These are phyloP conservation scores for Chrysomela aeneicollis DNA, from an alignment of 2,888 invertebrate genomes.

Conservation along the genomic window DNA sequence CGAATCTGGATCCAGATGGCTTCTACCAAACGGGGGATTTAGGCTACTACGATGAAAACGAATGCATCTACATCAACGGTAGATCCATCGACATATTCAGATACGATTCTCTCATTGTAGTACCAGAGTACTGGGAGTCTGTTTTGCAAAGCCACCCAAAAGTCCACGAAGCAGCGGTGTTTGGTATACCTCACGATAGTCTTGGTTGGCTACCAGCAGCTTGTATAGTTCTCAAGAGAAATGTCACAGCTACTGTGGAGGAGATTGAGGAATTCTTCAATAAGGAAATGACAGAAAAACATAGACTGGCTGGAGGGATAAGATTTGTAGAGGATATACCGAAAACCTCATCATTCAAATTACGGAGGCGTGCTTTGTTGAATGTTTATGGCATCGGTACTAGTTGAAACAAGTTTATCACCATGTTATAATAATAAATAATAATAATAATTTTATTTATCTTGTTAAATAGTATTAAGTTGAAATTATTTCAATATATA, in stretches of 20 bases:
- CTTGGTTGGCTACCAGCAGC: slow-evolving; percentile 45
- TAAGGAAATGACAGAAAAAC: slow-evolving; percentile 44
- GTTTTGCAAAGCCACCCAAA: slow-evolving; percentile 47
- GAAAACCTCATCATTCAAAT: slow-evolving; percentile 47
- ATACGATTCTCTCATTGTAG: slow-evolving; percentile 52
- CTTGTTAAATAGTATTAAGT: too few relatives aligned
- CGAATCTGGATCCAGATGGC: slow-evolving; percentile 46
- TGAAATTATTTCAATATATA: too few relatives aligned
- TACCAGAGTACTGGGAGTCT: slow-evolving; percentile 47
- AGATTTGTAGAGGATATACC: slow-evolving; percentile 45
- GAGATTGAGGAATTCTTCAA: slow-evolving; percentile 46
- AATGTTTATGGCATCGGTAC: too few relatives aligned
- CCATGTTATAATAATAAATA: too few relatives aligned
- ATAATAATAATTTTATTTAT: too few relatives aligned
- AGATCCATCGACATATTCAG: slow-evolving; percentile 52
- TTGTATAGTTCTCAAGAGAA: slow-evolving; percentile 20
- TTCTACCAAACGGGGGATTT: slow-evolving; percentile 51
- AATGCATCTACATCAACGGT: slow-evolving; percentile 49
- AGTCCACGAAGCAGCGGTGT: slow-evolving; percentile 48
- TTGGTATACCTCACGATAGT: slow-evolving; percentile 46
- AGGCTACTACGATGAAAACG: slow-evolving; percentile 51
- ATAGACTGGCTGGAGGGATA: slow-evolving; percentile 49
- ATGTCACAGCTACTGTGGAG: slow-evolving; percentile 7
- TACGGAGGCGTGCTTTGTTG: not conserved
- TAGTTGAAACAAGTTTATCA: too few relatives aligned